These are phyloP conservation scores for Oncopodura yosiiana DNA, from an alignment of 1,140 invertebrate genomes.

Conservation along the genomic window DNA sequence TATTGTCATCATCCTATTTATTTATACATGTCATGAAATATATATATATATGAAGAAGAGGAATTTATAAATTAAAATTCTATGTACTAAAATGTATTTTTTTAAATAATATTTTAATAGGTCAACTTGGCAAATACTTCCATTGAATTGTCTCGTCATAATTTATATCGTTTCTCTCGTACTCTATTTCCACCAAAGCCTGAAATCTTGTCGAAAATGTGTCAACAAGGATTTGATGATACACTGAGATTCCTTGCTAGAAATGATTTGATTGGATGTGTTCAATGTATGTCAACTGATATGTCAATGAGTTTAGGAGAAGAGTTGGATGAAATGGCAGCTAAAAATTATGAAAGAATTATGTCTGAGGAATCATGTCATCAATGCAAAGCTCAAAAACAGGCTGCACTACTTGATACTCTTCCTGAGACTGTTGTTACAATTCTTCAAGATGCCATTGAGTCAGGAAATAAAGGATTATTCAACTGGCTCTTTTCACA, in stretches of 20 bases:
- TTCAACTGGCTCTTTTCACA: constrained; percentile 82
- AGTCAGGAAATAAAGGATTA: constrained; percentile 77
- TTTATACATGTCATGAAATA: no score
- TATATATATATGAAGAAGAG: no score
- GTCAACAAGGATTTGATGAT: constrained; percentile 96
- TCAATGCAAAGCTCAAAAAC: constrained; percentile 72
- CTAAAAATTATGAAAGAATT: constrained; percentile 32
- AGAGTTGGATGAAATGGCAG: constrained; percentile 43
- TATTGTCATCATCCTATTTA: no score
- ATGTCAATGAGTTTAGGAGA: constrained; percentile 68
- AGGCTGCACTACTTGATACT: constrained; percentile 76
- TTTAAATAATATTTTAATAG: constrained; percentile 50
- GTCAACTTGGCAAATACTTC: constrained; percentile 89
- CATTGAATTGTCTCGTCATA: constrained; percentile 82
- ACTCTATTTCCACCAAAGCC: constrained; percentile 91
- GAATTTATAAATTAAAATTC: no score
- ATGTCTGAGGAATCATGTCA: constrained; percentile 60
- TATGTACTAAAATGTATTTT: no score
- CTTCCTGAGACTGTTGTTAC: constrained; percentile 72
- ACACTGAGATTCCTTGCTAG: constrained; percentile 82
- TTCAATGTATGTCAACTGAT: constrained; percentile 68
- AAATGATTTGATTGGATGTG: constrained; percentile 81
- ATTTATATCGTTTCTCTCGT: constrained; percentile 80
- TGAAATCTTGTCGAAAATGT: constrained; percentile 83
- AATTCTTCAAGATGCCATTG: constrained; percentile 83